These are phyloP conservation scores for Chionodraco myersi DNA, from an alignment of 2,113 vertebrate genomes.

Conservation along the genomic window DNA sequence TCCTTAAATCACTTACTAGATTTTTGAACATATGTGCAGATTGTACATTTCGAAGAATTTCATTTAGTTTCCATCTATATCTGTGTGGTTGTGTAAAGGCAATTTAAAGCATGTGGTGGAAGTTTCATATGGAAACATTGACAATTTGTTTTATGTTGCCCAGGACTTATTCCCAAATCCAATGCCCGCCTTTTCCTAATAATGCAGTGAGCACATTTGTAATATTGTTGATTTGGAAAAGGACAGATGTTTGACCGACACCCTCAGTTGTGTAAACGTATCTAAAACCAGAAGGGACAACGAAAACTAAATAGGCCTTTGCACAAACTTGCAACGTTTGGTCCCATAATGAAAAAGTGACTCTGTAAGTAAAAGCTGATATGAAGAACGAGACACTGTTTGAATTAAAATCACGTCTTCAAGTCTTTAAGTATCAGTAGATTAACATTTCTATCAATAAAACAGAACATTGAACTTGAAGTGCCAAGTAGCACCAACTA, in stretches of 20 bases:
- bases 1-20: background rate
- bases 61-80: background rate
- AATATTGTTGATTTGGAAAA: too few species aligned
- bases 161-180: too few species aligned
- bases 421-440: background rate
- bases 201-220: too few species aligned
- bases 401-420: too few species aligned
- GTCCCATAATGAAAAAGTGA: too few species aligned
- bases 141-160: too few species aligned
- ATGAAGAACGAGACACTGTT: background rate
- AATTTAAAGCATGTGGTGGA: background rate
- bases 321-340: too few species aligned
- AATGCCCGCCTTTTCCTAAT: too few species aligned
- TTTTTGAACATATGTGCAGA: constrained; percentile 5
- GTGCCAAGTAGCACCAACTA: background rate
- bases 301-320: too few species aligned
- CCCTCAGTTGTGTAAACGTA: too few species aligned
- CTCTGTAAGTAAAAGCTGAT: background rate
- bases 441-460: background rate
- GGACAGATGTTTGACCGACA: too few species aligned
- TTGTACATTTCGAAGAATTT: background rate
- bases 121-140: background rate
- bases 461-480: background rate
- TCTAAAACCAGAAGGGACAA: too few species aligned
- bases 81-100: background rate